Evolutionary conservation across 2,797 vertebrate genomes (phyloP).

Genomic region (Rhodeus uyekii): DNA sequence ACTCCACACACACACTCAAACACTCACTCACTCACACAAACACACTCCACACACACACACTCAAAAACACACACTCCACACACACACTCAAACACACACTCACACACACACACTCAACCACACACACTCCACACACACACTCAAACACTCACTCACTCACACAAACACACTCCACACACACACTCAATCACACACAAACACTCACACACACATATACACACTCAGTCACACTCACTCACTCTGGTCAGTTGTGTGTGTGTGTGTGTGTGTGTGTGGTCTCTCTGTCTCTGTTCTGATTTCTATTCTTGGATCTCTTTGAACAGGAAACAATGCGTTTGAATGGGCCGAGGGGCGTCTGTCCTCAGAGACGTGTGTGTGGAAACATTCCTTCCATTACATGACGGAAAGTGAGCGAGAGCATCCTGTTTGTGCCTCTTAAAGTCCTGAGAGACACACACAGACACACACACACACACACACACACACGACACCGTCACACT

Average conservation of each 20-base stretch:
- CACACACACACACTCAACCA: slow-evolving; percentile 38
- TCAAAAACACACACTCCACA: too few species aligned
- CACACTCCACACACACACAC: too few species aligned
- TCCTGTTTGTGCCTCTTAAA: slow-evolving; percentile 59
- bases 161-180: slow-evolving; percentile 27
- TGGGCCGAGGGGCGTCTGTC: slow-evolving; percentile 65
- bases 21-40: too few species aligned
- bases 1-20: too few species aligned
- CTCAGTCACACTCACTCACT: slow-evolving; percentile 3
- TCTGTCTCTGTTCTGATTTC: slow-evolving; percentile 68
- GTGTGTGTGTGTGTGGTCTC: slow-evolving; percentile 44
- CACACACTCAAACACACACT: neutral
- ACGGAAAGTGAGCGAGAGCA: slow-evolving; percentile 72
- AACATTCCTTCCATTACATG: slow-evolving; percentile 80
- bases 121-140: neutral
- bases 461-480: slow-evolving; percentile 12
- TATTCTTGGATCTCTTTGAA: slow-evolving; percentile 70
- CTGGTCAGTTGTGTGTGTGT: slow-evolving; percentile 2
- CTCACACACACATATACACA: slow-evolving; percentile 39
- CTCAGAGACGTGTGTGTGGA: slow-evolving; percentile 62
- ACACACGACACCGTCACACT: neutral
- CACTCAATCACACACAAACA: neutral
- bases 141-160: neutral
- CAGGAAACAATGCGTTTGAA: slow-evolving; percentile 73
- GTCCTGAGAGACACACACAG: slow-evolving; percentile 48